phyloP scores from a whole-genome alignment of 1,140 invertebrate species.

The Meloidogyne chitwoodi region DNA sequence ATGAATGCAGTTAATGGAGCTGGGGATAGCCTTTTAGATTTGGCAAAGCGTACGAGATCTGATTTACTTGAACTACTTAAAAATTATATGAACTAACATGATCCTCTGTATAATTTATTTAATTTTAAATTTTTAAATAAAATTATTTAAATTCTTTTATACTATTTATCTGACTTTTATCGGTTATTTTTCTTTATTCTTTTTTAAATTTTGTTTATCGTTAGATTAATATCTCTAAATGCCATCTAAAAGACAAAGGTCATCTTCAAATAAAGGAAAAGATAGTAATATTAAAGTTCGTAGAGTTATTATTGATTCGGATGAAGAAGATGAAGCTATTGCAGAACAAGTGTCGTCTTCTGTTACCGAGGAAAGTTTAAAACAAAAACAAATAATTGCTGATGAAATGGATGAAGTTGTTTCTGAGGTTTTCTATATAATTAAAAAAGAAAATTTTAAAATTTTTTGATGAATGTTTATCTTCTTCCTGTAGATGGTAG shows the following conservation, averaged over 20 bases:
- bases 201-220: no score
- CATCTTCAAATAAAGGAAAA: not conserved
- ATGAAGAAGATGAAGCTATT: not conserved
- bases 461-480: constrained; percentile 2
- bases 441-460: not conserved
- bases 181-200: not conserved
- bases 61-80: constrained; percentile 30
- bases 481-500: not conserved
- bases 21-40: constrained; percentile 50
- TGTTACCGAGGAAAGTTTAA: not conserved
- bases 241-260: not conserved
- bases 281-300: not conserved
- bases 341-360: not conserved
- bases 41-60: constrained; percentile 36
- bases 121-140: not conserved
- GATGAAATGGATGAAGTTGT: constrained; percentile 4
- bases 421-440: constrained; percentile 2
- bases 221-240: not conserved
- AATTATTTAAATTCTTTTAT: not conserved
- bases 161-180: not conserved
- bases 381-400: not conserved
- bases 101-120: not conserved
- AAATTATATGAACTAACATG: not conserved
- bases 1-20: constrained; percentile 43
- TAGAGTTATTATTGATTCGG: not conserved